Evolutionary conservation across 2,113 vertebrate genomes (phyloP).

Genomic region (Atractosteus spatula): DNA sequence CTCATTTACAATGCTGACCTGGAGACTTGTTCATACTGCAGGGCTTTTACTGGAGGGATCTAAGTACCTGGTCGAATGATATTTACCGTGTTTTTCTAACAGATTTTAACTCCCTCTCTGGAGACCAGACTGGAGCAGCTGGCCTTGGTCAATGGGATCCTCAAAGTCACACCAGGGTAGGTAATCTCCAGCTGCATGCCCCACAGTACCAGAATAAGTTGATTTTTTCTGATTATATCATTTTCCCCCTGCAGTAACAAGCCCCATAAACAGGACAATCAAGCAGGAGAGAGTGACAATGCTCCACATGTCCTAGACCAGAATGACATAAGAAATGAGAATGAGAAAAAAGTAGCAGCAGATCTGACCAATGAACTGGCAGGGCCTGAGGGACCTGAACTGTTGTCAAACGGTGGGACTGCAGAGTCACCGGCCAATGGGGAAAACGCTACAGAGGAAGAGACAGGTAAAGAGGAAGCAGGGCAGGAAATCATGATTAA

Average conservation of each 20-base stretch:
- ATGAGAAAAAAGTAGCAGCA: constrained; percentile 42
- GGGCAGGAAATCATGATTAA: constrained; percentile 20
- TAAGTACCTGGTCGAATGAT: not conserved
- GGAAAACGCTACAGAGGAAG: constrained; percentile 36
- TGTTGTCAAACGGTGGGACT: constrained; percentile 5
- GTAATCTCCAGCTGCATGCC: not conserved
- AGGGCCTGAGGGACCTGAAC: not conserved
- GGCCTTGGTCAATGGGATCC: constrained; percentile 66
- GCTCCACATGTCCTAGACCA: constrained; percentile 5
- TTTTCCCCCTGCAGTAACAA: too few relatives aligned
- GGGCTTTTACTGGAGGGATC: too few relatives aligned
- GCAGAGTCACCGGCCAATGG: constrained; percentile 19
- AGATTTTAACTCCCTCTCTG: constrained; percentile 53
- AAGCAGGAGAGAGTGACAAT: not conserved
- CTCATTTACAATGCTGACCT: too few relatives aligned
- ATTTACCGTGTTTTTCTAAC: constrained; percentile 30
- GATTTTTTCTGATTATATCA: too few relatives aligned
- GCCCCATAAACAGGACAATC: too few relatives aligned
- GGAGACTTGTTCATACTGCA: too few relatives aligned
- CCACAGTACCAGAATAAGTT: not conserved
- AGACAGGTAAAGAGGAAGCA: constrained; percentile 28
- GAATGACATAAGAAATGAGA: not conserved
- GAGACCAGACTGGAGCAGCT: constrained; percentile 68
- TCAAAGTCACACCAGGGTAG: constrained; percentile 60
- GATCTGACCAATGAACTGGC: constrained; percentile 42